Base-by-base conservation (phyloP, 2,113 vertebrate genomes). In the Micronycteris hirsuta region DNA sequence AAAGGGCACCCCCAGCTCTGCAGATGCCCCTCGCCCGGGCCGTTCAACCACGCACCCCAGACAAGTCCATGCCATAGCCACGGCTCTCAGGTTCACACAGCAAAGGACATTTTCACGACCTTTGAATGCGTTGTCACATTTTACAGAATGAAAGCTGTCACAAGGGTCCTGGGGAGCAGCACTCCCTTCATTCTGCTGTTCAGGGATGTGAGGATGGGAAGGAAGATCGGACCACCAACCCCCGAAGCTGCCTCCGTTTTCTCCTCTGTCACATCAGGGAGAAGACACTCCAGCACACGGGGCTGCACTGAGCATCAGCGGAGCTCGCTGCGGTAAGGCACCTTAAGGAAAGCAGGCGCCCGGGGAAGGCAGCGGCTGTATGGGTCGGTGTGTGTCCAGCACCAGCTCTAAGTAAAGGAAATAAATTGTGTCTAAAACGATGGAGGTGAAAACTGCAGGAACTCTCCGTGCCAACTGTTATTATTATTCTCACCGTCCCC, bases 281-380 rank as follows among this genome's bases (percentile, higher is more conserved):
- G 13, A 54, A 45, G 2, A 24, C 24, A 13, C 15, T 52, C 71
- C 43, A 6, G 13, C 16, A 68, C 78, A 2, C 15, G 7, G 33
- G 2, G 13, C 33, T 63, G 33, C 24, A 7, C 28, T 0, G 43
- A 49, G 36, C 83, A 45, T 2, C 26, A 3, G 41, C 31, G 0
- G 17, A 36, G 54, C 4, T 10, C 7, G 0, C 16, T 8, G 8
- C 5, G 22, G 41, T 15, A 17, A 67, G 26, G 31, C 22, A 10
- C 33, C 78, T 56, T 41, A 28, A 3, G 20, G 11, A n/a, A 45
- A 16, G 12, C 19, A n/a, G 71, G 11, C 22, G 26, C 77, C 0
- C 3, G 22, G 19, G 22, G n/a, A 3, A 24, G 24, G 7, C 1
- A 17, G 63, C 6, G 3, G 1, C 4, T 16, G 0, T 26, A 7